Percentiles rank a stretch among this genome's conserved stretches.
Conservation (phyloP, 2,113 vertebrate genomes). For the Elephas maximus region DNA sequence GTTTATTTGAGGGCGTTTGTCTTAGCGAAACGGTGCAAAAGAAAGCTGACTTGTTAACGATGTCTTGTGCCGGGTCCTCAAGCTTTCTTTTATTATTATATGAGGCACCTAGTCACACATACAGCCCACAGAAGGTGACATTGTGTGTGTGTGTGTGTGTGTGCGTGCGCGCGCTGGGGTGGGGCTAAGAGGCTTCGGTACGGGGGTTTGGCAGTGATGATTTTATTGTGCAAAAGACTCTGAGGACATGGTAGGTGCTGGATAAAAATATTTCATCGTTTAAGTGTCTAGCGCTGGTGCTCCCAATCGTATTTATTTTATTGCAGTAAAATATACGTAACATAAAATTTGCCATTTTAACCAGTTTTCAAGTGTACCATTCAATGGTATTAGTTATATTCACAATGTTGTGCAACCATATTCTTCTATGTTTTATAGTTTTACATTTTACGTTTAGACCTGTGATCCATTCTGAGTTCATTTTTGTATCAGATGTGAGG, state of each 20-base stretch:
- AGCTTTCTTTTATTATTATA: neutral
- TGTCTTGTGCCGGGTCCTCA: neutral
- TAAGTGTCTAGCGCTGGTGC: neutral
- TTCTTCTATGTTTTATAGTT: neutral
- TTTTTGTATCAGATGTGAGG: neutral
- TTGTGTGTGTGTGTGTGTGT: neutral
- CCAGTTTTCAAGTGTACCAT: neutral
- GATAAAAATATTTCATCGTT: conserved; percentile 62
- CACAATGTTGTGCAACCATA: neutral
- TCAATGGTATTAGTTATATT: neutral
- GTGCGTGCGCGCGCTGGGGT: too few relatives aligned
- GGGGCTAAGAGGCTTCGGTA: neutral
- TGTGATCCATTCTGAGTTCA: neutral
- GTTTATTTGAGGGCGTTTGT: neutral
- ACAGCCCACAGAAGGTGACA: neutral
- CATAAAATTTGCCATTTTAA: neutral
- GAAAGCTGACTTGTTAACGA: neutral
- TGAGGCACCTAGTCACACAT: neutral
- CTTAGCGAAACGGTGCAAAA: conserved; percentile 39
- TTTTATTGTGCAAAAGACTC: conserved; percentile 51
- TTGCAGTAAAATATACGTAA: neutral
- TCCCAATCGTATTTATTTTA: conserved; percentile 47
- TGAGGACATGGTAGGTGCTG: neutral
- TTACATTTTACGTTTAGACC: neutral
- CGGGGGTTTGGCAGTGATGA: neutral